Evolutionary conservation across 2,113 vertebrate species (phyloP).

Genomic region (Vulpes lagopus): DNA sequence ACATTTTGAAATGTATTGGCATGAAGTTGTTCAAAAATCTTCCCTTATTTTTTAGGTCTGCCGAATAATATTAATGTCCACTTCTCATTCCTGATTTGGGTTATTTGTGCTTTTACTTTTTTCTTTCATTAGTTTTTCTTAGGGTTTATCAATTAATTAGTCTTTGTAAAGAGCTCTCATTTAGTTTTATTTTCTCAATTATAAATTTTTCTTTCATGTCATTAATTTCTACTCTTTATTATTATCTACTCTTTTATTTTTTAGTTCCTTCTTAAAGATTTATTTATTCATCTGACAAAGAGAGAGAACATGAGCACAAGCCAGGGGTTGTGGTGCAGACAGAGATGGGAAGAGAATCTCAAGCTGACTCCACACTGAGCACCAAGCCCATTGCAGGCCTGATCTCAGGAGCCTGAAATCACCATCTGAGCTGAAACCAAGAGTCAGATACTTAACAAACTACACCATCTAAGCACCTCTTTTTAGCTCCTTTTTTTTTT

Average conservation of each 20-base stretch:
- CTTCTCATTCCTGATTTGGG: constrained; percentile 2
- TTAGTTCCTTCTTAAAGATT: not conserved
- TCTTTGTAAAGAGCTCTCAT: not conserved
- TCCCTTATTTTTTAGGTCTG: not conserved
- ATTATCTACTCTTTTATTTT: not conserved
- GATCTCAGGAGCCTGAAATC: not conserved
- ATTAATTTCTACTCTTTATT: constrained; percentile 13
- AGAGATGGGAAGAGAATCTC: not conserved
- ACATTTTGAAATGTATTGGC: not conserved
- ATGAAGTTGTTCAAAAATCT: constrained; percentile 1
- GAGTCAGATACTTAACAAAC: not conserved
- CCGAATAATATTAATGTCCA: not conserved
- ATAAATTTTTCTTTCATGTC: not conserved
- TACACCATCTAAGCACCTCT: not conserved
- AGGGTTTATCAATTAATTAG: not conserved
- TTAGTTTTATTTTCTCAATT: not conserved
- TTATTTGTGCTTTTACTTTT: not conserved
- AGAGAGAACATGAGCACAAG: not conserved
- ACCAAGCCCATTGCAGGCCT: not conserved
- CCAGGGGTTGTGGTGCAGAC: not conserved
- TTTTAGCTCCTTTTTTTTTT: not conserved
- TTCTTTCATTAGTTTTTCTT: not conserved
- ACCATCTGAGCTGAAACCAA: not conserved
- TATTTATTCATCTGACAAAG: not conserved
- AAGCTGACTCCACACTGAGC: not conserved